A percentile compares a stretch with the other conserved stretches of the same genome.
Evolutionary conservation across 1,140 invertebrate genomes (phyloP).

Genomic region (Acromyrmex charruanus): DNA sequence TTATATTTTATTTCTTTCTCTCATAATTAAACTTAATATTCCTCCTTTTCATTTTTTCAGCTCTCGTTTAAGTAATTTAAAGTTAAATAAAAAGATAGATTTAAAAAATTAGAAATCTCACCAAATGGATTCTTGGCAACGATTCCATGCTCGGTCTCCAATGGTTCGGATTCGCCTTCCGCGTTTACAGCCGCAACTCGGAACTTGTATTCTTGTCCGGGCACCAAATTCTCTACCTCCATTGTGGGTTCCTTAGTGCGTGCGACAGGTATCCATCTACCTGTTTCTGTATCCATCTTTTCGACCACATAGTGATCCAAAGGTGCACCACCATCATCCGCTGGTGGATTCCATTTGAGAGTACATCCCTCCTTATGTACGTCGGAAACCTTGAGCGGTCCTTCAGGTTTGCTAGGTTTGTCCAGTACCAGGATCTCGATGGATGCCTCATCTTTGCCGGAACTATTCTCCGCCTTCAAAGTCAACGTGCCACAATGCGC

Average conservation of each 20-base stretch:
- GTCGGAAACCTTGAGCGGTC: conserved; percentile 96
- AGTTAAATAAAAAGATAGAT: background rate
- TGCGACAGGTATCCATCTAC: conserved; percentile 94
- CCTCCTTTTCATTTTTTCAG: too few species aligned
- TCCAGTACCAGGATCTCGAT: conserved; percentile 95
- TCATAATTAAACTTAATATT: too few species aligned
- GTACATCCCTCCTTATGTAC: conserved; percentile 97
- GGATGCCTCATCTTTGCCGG: conserved; percentile 96
- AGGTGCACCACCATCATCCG: conserved; percentile 96
- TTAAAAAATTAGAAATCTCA: conserved; percentile 82
- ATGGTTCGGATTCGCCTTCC: conserved; percentile 97
- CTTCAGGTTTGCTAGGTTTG: conserved; percentile 96
- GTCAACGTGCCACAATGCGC: conserved; percentile 94
- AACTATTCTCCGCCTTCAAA: conserved; percentile 96
- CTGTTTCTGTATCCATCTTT: conserved; percentile 94
- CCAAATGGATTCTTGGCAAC: conserved; percentile 99
- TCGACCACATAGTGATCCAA: conserved; percentile 97
- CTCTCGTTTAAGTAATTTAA: background rate
- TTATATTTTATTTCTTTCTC: too few species aligned
- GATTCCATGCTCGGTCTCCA: conserved; percentile 95
- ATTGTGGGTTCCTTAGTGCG: conserved; percentile 93
- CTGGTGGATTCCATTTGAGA: conserved; percentile 97
- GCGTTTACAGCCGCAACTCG: conserved; percentile 97
- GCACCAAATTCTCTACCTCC: conserved; percentile 94
- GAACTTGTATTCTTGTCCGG: conserved; percentile 98